These are phyloP conservation scores for Erethizon dorsatum DNA, from an alignment of 2,797 vertebrate genomes.

Conservation along the genomic window DNA sequence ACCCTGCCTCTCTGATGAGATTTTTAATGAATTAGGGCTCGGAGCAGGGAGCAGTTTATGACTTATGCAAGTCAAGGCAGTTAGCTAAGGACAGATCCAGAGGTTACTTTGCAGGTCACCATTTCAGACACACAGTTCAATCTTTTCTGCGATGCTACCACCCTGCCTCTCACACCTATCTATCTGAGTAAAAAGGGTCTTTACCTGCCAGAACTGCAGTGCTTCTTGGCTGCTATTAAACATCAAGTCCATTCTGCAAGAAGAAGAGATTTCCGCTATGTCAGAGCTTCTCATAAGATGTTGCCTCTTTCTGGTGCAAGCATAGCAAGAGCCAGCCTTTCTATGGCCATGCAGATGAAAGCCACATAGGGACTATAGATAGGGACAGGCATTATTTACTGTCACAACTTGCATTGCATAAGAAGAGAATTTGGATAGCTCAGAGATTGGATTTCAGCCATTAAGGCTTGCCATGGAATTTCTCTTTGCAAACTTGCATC, in stretches of 20 bases:
- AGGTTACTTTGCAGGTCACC: background rate
- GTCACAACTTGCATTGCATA: background rate
- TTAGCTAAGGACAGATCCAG: background rate
- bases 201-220: background rate
- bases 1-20: background rate
- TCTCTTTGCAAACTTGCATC: constrained; percentile 54
- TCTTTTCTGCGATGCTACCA: background rate
- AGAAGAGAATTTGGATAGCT: constrained; percentile 6
- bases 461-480: background rate
- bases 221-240: background rate
- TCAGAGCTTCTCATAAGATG: background rate
- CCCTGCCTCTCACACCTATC: background rate
- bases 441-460: background rate
- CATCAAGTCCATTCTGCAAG: background rate
- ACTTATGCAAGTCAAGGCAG: background rate
- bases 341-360: background rate
- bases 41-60: background rate
- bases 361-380: background rate
- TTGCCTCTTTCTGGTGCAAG: background rate
- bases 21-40: background rate
- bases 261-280: background rate
- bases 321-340: background rate
- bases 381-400: background rate
- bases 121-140: background rate
- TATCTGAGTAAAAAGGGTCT: background rate